Evolutionary conservation across 2,888 invertebrate species (phyloP).

Genomic region (Lasioglossum calceatum): DNA sequence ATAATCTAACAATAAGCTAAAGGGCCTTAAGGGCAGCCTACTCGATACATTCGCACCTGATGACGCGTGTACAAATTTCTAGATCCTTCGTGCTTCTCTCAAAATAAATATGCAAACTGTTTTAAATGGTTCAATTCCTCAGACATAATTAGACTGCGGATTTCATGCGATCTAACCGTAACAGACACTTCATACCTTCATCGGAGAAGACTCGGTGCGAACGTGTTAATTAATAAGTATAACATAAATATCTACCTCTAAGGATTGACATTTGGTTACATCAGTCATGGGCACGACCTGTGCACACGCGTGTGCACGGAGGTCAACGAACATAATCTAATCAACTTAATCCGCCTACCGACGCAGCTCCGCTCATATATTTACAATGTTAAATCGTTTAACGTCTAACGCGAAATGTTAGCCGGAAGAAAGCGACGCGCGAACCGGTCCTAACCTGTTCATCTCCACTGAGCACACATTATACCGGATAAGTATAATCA

Average conservation of each 20-base stretch:
- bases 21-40: neutral
- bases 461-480: neutral
- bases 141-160: neutral
- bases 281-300: conserved; percentile 75
- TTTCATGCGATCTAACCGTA: neutral
- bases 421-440: neutral
- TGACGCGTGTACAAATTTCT: neutral
- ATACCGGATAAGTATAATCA: conserved; percentile 5
- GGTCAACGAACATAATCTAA: conserved; percentile 45
- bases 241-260: conserved; percentile 68
- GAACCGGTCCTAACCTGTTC: neutral
- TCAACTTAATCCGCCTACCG: conserved; percentile 29
- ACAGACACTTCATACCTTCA: neutral
- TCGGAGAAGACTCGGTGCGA: neutral
- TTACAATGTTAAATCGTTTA: conserved; percentile 54
- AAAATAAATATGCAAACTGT: neutral
- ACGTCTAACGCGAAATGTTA: conserved; percentile 31
- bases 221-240: conserved; percentile 38
- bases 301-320: conserved; percentile 29
- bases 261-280: conserved; percentile 79
- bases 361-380: conserved; percentile 55
- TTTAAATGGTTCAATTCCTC: neutral
- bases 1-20: conserved; percentile 15
- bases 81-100: neutral
- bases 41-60: neutral